Percentiles rank a stretch among this genome's conserved stretches.
phyloP scores from a whole-genome alignment of 2,888 invertebrate species.

The Lapara coniferarum region DNA sequence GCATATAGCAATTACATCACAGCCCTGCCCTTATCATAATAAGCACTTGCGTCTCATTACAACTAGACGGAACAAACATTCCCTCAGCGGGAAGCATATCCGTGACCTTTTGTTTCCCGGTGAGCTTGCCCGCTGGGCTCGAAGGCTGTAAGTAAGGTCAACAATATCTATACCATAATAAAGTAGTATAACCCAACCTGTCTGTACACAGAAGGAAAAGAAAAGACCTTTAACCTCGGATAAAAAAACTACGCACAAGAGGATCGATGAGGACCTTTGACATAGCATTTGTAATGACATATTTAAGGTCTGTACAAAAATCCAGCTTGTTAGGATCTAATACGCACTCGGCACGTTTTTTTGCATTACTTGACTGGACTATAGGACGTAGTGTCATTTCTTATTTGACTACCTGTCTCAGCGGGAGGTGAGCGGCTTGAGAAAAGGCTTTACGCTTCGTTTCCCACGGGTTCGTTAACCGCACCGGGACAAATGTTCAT shows the following conservation, averaged over 20 bases:
- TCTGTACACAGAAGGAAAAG: too few species aligned
- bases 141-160: conserved; percentile 1
- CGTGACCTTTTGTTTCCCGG: conserved; percentile 1
- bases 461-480: conserved; percentile 2
- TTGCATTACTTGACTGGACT: too few species aligned
- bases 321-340: too few species aligned
- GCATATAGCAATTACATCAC: too few species aligned
- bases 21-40: not conserved
- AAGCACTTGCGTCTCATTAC: not conserved
- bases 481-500: conserved; percentile 9
- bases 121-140: not conserved
- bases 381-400: not conserved
- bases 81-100: conserved; percentile 1
- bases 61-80: not conserved
- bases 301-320: too few species aligned
- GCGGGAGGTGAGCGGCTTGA: not conserved
- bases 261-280: too few species aligned
- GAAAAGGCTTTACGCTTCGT: conserved; percentile 3
- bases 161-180: not conserved
- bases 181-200: too few species aligned
- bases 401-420: not conserved
- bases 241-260: too few species aligned
- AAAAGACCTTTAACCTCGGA: too few species aligned
- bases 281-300: too few species aligned
- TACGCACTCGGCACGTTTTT: too few species aligned